Base-by-base conservation (phyloP, 2,888 invertebrate genomes). In the Microctonus brassicae region DNA sequence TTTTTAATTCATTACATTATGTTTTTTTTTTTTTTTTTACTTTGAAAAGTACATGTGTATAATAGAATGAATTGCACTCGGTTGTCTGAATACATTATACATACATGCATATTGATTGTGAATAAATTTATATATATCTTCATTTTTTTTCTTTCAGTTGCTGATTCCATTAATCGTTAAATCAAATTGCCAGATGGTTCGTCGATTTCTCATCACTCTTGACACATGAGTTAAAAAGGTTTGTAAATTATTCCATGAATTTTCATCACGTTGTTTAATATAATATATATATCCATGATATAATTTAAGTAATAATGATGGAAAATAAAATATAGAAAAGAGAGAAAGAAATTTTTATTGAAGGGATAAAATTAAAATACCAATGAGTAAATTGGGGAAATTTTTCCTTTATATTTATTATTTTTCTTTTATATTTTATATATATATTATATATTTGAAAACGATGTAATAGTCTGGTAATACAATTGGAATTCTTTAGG, bases 401-500 rank as follows among this genome's bases (percentile, higher is more conserved):
- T 47, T 47, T 6, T 17, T 47, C 7, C 33, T 42, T 60, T 47
- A 36, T 39, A 34, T 34, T 20, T 29, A 22, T 58, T 60, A n/a
- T 20, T 13, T 29, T 42, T n/a, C 20, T 34, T 61, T 68, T 61
- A 20, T 33, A n/a, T 33, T 52, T 36, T 36, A 36, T 36, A 10
- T 47, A 20, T 47, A 39, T 36, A 39, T 39, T 20, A 55, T 22
- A 13, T 26, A 55, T 26, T 11, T 11, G 26, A 9, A 66, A 61
- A 42, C 55, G 69, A 69, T 55, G 0, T n/a, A n/a, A n/a, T 24
- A 55, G 58, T 66, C 34, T 29, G 0, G 55, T 39, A 42, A 42
- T 26, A 63, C 62, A 20, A 22, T 72, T 57, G 71, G 64, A 72
- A 73, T 75, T 71, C 63, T 72, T 63, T 52, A 29, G 13, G 55